These are phyloP conservation scores for Sceloporus tristichus DNA, from an alignment of 2,113 vertebrate genomes.

Conservation along the genomic window DNA sequence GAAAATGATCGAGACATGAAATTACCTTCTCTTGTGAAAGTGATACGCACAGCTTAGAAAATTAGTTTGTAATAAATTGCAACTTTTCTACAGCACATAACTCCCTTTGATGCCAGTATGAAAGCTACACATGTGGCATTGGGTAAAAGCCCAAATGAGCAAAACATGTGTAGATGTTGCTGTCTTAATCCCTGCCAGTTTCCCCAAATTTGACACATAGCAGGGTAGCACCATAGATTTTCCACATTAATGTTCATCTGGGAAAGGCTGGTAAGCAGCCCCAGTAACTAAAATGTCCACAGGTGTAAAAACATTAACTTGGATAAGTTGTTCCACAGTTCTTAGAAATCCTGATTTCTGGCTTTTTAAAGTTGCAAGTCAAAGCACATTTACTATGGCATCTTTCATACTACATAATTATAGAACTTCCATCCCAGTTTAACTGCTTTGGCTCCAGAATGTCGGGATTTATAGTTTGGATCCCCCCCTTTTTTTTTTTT, in stretches of 20 bases:
- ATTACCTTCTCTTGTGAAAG: not conserved
- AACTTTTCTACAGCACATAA: not conserved
- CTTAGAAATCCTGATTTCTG: not conserved
- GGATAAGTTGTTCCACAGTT: not conserved
- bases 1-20: slow-evolving; percentile 10
- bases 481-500: too few species aligned
- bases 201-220: not conserved
- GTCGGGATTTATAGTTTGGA: too few species aligned
- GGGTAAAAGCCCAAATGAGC: not conserved
- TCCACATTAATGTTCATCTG: not conserved
- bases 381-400: not conserved
- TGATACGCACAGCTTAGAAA: not conserved
- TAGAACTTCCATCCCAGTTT: too few species aligned
- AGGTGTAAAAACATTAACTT: not conserved
- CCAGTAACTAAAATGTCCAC: not conserved
- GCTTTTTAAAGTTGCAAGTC: not conserved
- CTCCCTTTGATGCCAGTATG: not conserved
- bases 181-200: not conserved
- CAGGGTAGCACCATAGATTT: not conserved
- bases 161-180: not conserved
- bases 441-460: too few species aligned
- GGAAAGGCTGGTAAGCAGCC: not conserved
- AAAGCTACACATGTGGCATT: not conserved
- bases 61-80: not conserved
- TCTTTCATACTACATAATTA: too few species aligned